These are phyloP conservation scores for Nothocercus nigrocapillus DNA, from an alignment of 2,113 vertebrate genomes.

Conservation along the genomic window DNA sequence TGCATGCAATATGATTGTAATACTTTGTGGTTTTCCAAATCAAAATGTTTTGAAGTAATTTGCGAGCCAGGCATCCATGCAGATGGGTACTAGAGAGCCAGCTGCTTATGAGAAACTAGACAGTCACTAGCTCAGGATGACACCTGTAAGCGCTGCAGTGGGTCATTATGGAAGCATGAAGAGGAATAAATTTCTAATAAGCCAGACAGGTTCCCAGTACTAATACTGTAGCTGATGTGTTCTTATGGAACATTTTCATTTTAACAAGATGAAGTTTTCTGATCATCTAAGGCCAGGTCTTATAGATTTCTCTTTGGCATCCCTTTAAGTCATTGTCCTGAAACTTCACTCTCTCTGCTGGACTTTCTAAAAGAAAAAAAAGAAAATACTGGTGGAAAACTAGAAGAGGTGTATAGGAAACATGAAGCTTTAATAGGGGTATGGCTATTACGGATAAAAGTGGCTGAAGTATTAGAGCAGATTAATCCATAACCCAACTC, in stretches of 20 bases:
- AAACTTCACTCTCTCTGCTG: neutral
- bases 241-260: neutral
- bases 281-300: neutral
- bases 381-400: neutral
- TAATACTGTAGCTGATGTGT: neutral
- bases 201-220: neutral
- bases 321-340: neutral
- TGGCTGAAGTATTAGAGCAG: neutral
- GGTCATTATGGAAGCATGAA: neutral
- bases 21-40: neutral
- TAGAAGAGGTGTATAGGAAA: neutral
- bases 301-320: neutral
- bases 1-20: neutral
- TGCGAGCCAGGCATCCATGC: neutral
- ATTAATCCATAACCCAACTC: neutral
- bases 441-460: neutral
- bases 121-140: neutral
- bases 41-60: neutral
- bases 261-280: neutral
- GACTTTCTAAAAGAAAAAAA: neutral
- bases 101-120: neutral
- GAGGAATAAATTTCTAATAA: neutral
- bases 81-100: neutral
- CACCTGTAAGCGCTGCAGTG: neutral
- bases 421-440: neutral